Conservation (phyloP, 2,888 invertebrate genomes). For the Eucriotettix oculatus region DNA sequence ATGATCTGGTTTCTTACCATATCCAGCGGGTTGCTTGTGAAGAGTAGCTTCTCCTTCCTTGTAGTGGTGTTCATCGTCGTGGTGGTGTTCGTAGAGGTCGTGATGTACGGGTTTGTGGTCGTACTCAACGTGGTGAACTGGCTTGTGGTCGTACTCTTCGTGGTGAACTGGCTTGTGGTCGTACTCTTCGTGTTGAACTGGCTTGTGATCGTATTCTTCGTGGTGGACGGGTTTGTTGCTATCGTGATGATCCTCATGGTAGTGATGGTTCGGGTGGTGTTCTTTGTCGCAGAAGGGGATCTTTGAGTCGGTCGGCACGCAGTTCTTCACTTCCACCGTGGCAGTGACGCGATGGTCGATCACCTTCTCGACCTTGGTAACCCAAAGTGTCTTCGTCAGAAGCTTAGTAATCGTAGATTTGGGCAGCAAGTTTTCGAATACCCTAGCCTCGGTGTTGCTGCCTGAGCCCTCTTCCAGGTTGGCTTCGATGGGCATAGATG, state of each 20-base stretch:
- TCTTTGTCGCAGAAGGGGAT: slow-evolving; percentile 19
- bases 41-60: too few relatives aligned
- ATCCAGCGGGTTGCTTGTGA: too few relatives aligned
- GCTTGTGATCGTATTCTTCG: neutral
- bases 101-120: neutral
- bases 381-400: slow-evolving; percentile 15
- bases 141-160: neutral
- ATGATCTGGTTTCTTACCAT: too few relatives aligned
- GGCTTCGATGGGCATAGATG: slow-evolving; percentile 3
- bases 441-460: neutral
- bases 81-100: neutral
- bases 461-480: neutral
- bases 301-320: slow-evolving; percentile 20
- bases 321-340: slow-evolving; percentile 21
- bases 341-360: slow-evolving; percentile 20
- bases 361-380: slow-evolving; percentile 18
- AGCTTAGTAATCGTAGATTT: neutral
- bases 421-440: neutral
- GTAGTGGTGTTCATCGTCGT: neutral
- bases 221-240: neutral
- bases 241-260: neutral
- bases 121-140: neutral
- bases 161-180: neutral
- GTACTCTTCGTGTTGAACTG: neutral
- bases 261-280: neutral